These are phyloP conservation scores for Perizoma affinitatum DNA, from an alignment of 2,888 invertebrate genomes.

Conservation along the genomic window DNA sequence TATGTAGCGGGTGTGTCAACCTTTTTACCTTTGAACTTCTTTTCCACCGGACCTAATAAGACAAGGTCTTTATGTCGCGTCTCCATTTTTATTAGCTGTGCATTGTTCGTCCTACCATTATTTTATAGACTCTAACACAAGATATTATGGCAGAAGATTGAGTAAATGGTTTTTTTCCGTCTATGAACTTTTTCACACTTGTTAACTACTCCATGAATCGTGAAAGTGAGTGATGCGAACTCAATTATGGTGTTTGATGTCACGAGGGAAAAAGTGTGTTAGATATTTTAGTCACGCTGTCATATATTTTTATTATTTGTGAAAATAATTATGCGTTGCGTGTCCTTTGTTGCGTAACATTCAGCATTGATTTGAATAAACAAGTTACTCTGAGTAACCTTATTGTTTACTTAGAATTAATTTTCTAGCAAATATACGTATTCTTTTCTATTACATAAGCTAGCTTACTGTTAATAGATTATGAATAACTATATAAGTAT, in stretches of 20 bases:
- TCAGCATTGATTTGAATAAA: too few relatives aligned
- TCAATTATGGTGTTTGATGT: constrained; percentile 29
- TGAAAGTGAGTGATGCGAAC: constrained; percentile 29
- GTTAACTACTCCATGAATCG: constrained; percentile 32
- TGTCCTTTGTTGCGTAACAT: too few relatives aligned
- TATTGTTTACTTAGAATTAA: too few relatives aligned
- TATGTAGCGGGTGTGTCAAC: too few relatives aligned
- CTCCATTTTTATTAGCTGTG: constrained; percentile 18
- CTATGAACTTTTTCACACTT: constrained; percentile 37
- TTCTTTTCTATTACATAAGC: too few relatives aligned
- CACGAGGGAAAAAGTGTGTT: constrained; percentile 12
- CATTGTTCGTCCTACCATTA: constrained; percentile 7
- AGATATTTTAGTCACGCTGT: constrained; percentile 9
- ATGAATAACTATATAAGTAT: too few relatives aligned
- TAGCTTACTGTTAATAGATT: too few relatives aligned
- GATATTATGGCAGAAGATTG: constrained; percentile 6
- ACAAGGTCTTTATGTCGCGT: constrained; percentile 18
- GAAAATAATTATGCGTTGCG: neutral
- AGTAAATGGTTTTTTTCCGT: constrained; percentile 1
- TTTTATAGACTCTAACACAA: constrained; percentile 4
- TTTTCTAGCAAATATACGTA: too few relatives aligned
- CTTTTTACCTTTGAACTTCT: constrained; percentile 10
- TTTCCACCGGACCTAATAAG: constrained; percentile 4
- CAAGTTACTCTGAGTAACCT: too few relatives aligned
- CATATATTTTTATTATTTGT: neutral